Base-by-base conservation (phyloP, 2,113 vertebrate species). In the Carassius carassius region DNA sequence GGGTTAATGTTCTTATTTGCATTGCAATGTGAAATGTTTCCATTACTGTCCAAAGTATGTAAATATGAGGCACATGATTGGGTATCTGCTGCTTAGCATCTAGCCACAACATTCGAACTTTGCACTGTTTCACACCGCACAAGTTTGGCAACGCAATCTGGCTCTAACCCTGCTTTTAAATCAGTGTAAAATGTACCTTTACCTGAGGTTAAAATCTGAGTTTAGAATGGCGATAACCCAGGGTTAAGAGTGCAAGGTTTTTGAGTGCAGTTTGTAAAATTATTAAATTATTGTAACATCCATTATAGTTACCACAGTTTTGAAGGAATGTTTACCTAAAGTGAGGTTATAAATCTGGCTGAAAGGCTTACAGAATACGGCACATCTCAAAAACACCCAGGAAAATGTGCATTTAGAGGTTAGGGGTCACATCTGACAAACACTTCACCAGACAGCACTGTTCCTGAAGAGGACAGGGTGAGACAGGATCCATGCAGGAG, bases 391-490 rank as follows among this genome's bases (percentile, higher is more conserved):
- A 77, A 84, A 78, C 70, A 85, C 35, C 19, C 25, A 75, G 25
- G 37, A 74, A 82, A 77, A 75, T 79, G 54, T 73, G 32, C 72
- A 76, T 70, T 73, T 72, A 77, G 49, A 82, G 78, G 54, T 51
- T 13, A 19, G 60, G 74, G 47, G 35, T 75, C 70, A 72, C 77
- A 67, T 29, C n/a, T 88, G 75, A 78, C 44, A 77, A 21, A 89
- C 80, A 88, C 80, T 87, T 85, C 87, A 91, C 77, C 88, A 87
- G 32, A 87, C 8, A 84, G 72, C 91, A 91, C 85, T 89, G 90
- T 91, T 86, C 10, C 70, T 69, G 11, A 49, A 49, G 41, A 19
- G 81, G 35, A 79, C 74, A 79, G 85, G 88, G 81, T 69, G 73
- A 85, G 85, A 73, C 32, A 86, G 35, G 83, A 85, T 89, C 58